A percentile compares a stretch with the other conserved stretches of the same genome.
phyloP scores from a whole-genome alignment of 35 echinoderm and acorn worm species.

The Lytechinus pictus region DNA sequence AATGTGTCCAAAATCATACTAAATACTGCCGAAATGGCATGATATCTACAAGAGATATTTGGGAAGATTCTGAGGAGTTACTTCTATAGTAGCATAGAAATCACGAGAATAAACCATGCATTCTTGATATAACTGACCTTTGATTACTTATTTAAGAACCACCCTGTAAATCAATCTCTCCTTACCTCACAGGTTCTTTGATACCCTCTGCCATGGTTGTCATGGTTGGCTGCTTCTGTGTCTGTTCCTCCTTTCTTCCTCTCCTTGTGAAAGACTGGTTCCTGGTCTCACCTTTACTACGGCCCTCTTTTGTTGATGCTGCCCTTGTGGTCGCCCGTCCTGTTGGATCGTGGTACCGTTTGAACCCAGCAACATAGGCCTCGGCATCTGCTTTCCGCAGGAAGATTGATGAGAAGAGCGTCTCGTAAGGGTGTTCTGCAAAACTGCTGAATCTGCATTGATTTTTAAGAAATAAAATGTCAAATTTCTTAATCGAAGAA shows the following conservation, averaged over 20 bases:
- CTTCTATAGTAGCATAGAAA: too few relatives aligned
- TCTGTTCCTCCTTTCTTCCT: constrained; percentile 29
- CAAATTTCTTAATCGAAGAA: too few relatives aligned
- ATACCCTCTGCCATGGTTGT: constrained; percentile 12
- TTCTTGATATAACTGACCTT: too few relatives aligned
- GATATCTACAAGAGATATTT: too few relatives aligned
- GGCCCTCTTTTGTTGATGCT: not conserved
- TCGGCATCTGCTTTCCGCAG: constrained; percentile 78
- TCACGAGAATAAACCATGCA: too few relatives aligned
- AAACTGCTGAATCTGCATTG: constrained; percentile 63
- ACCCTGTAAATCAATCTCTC: too few relatives aligned
- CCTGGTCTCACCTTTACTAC: not conserved
- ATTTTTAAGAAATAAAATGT: too few relatives aligned
- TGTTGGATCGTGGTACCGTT: constrained; percentile 41
- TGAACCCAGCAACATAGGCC: constrained; percentile 71
- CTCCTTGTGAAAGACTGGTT: constrained; percentile 13
- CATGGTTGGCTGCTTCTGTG: not conserved
- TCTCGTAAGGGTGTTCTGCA: constrained; percentile 66
- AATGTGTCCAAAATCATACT: too few relatives aligned
- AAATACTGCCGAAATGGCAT: too few relatives aligned
- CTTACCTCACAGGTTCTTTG: constrained; percentile 28
- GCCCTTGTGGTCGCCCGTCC: not conserved
- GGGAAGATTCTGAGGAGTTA: too few relatives aligned
- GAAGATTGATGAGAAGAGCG: constrained; percentile 67
- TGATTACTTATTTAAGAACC: too few relatives aligned